phyloP scores from a whole-genome alignment of 2,888 invertebrate genomes.

The Cacoxenus indagator region DNA sequence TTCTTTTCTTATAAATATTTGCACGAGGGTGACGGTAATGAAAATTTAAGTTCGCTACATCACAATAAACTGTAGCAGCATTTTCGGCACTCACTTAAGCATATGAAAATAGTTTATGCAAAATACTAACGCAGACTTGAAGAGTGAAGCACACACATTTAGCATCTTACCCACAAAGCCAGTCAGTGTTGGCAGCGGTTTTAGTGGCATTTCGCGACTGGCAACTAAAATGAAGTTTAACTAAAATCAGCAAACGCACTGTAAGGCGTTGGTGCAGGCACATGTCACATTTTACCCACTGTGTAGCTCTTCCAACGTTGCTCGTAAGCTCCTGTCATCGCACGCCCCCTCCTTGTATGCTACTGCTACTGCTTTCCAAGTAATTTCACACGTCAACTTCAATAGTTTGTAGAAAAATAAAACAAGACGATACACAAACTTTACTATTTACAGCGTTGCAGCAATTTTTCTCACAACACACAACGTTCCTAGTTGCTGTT shows the following conservation, averaged over 20 bases:
- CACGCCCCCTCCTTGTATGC: no score
- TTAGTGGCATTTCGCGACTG: not conserved
- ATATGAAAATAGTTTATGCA: not conserved
- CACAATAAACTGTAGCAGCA: slow-evolving; percentile 11
- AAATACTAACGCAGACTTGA: not conserved
- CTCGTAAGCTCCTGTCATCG: no score
- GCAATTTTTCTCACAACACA: not conserved
- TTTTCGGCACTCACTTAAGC: slow-evolving; percentile 14
- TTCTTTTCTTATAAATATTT: not conserved
- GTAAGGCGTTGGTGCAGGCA: no score
- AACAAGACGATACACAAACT: not conserved
- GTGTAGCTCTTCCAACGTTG: no score
- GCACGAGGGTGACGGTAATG: not conserved
- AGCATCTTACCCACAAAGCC: not conserved
- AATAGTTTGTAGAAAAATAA: not conserved
- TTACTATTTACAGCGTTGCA: not conserved
- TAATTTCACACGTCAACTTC: slow-evolving; percentile 9
- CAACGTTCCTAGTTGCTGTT: not conserved
- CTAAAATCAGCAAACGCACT: not conserved
- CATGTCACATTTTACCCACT: no score
- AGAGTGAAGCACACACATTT: not conserved
- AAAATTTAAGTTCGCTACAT: slow-evolving; percentile 1
- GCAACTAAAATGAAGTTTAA: not conserved
- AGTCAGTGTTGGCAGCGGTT: not conserved
- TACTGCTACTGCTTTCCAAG: not conserved